Percentiles rank a stretch among this genome's conserved stretches.
Conservation (phyloP, 2,888 invertebrate genomes). For the Hofmannophila pseudospretella region DNA sequence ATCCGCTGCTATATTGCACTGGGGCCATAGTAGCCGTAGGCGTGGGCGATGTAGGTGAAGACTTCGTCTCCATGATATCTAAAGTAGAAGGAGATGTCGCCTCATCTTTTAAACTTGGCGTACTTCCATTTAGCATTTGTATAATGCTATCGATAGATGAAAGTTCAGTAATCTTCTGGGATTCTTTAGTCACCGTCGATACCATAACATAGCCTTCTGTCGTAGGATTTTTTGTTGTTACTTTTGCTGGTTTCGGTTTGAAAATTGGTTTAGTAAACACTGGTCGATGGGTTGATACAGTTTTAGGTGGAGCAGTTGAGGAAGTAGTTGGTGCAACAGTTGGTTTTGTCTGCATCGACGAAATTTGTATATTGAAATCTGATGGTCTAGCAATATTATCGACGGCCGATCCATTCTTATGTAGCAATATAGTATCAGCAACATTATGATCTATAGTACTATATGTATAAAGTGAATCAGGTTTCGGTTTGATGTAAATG, state of each 20-base stretch:
- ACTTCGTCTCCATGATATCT: constrained; percentile 55
- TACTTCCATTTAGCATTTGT: constrained; percentile 79
- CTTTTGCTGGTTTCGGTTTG: constrained; percentile 67
- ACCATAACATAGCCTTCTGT: constrained; percentile 77
- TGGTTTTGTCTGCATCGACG: constrained; percentile 70
- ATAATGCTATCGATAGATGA: constrained; percentile 78
- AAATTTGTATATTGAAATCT: constrained; percentile 70
- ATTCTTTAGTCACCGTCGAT: constrained; percentile 74
- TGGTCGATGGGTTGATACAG: constrained; percentile 61
- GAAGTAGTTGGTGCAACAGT: constrained; percentile 47
- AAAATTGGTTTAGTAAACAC: constrained; percentile 72
- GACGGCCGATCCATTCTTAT: constrained; percentile 75
- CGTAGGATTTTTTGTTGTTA: constrained; percentile 29
- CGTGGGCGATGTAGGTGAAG: constrained; percentile 55
- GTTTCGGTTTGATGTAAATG: constrained; percentile 46
- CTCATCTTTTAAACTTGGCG: constrained; percentile 56
- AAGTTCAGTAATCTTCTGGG: constrained; percentile 56
- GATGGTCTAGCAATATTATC: constrained; percentile 69
- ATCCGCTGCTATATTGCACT: constrained; percentile 46
- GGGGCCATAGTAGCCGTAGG: constrained; percentile 43
- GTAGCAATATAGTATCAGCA: constrained; percentile 81
- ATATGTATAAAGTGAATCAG: constrained; percentile 57
- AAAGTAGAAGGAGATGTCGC: constrained; percentile 44
- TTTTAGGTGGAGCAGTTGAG: constrained; percentile 43
- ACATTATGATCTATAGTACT: constrained; percentile 79